phyloP scores from a whole-genome alignment of 1,140 invertebrate genomes.

The Caerostris extrusa region DNA sequence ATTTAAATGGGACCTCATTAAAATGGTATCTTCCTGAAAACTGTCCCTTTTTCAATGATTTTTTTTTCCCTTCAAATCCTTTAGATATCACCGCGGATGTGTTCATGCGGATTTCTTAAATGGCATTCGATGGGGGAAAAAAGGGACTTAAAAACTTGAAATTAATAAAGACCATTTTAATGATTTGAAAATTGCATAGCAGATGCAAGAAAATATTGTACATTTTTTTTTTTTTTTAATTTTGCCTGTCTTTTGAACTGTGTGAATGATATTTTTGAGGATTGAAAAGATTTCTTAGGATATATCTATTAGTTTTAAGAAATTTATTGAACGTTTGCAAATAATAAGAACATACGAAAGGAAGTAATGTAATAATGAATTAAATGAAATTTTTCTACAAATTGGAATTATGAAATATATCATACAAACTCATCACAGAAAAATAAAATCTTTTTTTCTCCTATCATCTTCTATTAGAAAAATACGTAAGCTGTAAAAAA shows the following conservation, averaged over 20 bases:
- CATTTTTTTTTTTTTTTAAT: neutral
- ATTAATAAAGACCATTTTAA: conserved; percentile 40
- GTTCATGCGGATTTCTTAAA: conserved; percentile 48
- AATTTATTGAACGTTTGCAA: too few relatives aligned
- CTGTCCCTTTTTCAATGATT: neutral
- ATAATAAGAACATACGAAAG: too few relatives aligned
- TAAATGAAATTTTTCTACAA: too few relatives aligned
- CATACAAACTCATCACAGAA: too few relatives aligned
- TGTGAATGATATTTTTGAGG: neutral
- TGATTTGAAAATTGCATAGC: conserved; percentile 4
- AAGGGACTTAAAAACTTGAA: neutral
- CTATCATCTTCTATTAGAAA: too few relatives aligned
- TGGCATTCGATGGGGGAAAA: conserved; percentile 23
- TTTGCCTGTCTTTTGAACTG: neutral
- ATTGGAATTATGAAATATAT: too few relatives aligned
- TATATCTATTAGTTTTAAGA: too few relatives aligned
- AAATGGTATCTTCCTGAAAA: conserved; percentile 47
- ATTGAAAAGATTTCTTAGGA: too few relatives aligned
- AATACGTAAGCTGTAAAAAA: too few relatives aligned
- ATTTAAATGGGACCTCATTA: conserved; percentile 70
- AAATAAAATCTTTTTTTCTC: too few relatives aligned
- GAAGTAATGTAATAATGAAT: too few relatives aligned
- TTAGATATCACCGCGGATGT: conserved; percentile 54
- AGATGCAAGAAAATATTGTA: neutral
- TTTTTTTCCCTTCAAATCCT: neutral